phyloP scores from a whole-genome alignment of 2,888 invertebrate species.

The Synergus itoensis region DNA sequence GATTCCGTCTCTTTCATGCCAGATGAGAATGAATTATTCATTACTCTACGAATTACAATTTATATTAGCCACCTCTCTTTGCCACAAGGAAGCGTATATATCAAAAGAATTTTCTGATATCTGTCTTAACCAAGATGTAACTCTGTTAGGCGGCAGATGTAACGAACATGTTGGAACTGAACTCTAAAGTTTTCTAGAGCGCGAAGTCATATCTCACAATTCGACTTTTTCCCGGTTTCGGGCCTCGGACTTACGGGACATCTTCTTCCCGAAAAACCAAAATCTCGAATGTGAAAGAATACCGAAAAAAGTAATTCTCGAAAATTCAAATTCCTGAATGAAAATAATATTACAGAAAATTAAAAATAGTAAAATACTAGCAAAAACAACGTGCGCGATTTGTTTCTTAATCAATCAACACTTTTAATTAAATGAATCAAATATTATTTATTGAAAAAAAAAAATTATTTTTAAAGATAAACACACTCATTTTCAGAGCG shows the following conservation, averaged over 20 bases:
- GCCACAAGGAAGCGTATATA: slow-evolving; percentile 7
- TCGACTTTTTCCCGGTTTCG: not conserved
- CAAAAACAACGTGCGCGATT: too few relatives aligned
- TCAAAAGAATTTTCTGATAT: slow-evolving; percentile 34
- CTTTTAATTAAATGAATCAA: too few relatives aligned
- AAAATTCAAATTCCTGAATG: too few relatives aligned
- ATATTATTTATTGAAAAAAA: too few relatives aligned
- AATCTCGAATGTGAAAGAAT: too few relatives aligned
- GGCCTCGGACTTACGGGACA: not conserved
- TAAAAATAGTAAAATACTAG: too few relatives aligned
- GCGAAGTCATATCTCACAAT: slow-evolving; percentile 2
- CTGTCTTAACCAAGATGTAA: slow-evolving; percentile 23
- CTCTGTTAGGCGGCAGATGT: slow-evolving; percentile 32
- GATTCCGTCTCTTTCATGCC: slow-evolving; percentile 19
- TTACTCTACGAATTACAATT: slow-evolving; percentile 31
- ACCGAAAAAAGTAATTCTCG: too few relatives aligned
- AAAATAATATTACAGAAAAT: too few relatives aligned
- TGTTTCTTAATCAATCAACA: too few relatives aligned
- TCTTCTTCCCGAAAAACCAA: too few relatives aligned
- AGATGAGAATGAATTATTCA: slow-evolving; percentile 38
- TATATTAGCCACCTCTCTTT: slow-evolving; percentile 30
- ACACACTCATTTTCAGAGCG: too few relatives aligned
- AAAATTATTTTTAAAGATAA: too few relatives aligned
- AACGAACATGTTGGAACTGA: slow-evolving; percentile 27
- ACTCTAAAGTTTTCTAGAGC: not conserved